These are phyloP conservation scores for Echinometra lucunter DNA, from an alignment of 53 echinoderm and acorn worm species.

Conservation along the genomic window DNA sequence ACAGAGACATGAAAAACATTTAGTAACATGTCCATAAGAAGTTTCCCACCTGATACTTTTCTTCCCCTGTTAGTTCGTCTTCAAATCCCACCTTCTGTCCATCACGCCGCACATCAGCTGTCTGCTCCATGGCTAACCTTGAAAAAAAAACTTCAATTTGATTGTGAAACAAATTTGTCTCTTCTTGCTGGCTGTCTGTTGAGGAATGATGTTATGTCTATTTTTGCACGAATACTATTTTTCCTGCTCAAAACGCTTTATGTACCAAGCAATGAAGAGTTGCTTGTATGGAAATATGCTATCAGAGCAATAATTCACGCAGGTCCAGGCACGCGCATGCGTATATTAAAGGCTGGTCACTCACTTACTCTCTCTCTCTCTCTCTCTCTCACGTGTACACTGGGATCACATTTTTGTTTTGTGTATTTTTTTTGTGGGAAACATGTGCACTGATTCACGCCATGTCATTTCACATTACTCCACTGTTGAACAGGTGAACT, in stretches of 20 bases:
- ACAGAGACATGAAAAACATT: too few relatives aligned
- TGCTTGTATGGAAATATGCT: too few relatives aligned
- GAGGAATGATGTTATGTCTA: not conserved
- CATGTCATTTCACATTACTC: too few relatives aligned
- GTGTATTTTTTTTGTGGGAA: too few relatives aligned
- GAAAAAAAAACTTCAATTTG: not conserved
- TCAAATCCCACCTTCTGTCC: not conserved
- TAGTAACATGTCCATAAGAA: not conserved
- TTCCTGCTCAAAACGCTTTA: not conserved
- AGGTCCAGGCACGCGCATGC: not conserved
- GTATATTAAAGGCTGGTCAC: too few relatives aligned
- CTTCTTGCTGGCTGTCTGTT: not conserved
- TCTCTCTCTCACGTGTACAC: too few relatives aligned
- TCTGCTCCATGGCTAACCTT: not conserved
- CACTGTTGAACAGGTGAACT: too few relatives aligned
- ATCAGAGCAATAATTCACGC: not conserved
- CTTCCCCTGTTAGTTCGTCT: not conserved
- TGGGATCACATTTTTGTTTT: too few relatives aligned
- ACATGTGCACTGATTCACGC: too few relatives aligned
- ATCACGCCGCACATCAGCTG: not conserved
- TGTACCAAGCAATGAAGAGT: not conserved
- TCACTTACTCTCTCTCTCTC: too few relatives aligned
- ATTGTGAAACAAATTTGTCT: not conserved
- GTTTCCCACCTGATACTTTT: not conserved
- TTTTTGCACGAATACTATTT: not conserved